A percentile compares a stretch with the other conserved stretches of the same genome.
These are phyloP conservation scores for Paralichthys olivaceus DNA, from an alignment of 2,113 vertebrate genomes.

Conservation along the genomic window DNA sequence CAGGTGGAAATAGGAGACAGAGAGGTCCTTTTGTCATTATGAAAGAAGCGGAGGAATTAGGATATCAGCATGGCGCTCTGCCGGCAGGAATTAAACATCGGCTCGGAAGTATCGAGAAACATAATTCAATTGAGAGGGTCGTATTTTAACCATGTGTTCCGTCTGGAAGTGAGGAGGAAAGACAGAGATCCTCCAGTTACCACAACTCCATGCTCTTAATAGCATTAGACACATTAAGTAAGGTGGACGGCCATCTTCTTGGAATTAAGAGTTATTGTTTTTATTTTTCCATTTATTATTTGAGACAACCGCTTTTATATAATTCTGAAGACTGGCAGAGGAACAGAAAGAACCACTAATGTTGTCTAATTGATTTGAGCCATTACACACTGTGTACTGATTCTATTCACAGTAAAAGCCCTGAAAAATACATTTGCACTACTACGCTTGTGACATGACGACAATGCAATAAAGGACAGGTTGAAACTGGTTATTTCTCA, in stretches of 20 bases:
- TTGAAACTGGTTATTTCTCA: neutral
- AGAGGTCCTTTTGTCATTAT: constrained; percentile 25
- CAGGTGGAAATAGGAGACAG: constrained; percentile 5
- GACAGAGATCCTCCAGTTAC: constrained; percentile 44
- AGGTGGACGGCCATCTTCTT: neutral
- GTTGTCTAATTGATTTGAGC: constrained; percentile 1
- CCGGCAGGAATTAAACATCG: constrained; percentile 54
- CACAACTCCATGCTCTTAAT: constrained; percentile 8
- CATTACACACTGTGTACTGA: neutral
- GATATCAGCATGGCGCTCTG: constrained; percentile 8
- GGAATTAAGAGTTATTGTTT: neutral
- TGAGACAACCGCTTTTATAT: constrained; percentile 31
- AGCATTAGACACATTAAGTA: neutral
- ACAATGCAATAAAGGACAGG: neutral
- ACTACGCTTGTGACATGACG: neutral
- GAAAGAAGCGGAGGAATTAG: constrained; percentile 29
- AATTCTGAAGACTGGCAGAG: neutral
- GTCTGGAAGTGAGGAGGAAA: constrained; percentile 46
- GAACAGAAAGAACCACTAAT: constrained; percentile 16
- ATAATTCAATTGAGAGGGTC: constrained; percentile 47
- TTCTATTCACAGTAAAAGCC: neutral
- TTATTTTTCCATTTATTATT: constrained; percentile 6
- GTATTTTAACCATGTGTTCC: constrained; percentile 38
- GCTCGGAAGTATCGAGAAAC: constrained; percentile 47
- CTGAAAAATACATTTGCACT: neutral